Percentiles rank a stretch among this genome's conserved stretches.
Evolutionary conservation across 1,140 invertebrate genomes (phyloP).

Genomic region (Penaeus indicus): DNA sequence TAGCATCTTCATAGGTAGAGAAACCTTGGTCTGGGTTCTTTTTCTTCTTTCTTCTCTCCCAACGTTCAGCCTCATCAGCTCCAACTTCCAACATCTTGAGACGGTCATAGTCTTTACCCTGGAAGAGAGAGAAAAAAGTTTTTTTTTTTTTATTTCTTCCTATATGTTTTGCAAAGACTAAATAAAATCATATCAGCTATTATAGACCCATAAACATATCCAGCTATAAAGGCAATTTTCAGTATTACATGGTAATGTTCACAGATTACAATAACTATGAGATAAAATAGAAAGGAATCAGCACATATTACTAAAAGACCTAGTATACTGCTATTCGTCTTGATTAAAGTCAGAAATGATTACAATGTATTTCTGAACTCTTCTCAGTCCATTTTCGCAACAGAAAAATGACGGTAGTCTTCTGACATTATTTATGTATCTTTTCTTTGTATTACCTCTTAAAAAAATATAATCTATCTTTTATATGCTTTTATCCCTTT

Average conservation of each 20-base stretch:
- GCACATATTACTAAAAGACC: neutral
- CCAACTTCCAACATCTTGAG: constrained; percentile 89
- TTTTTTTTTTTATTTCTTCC: constrained; percentile 36
- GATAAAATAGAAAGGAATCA: constrained; percentile 10
- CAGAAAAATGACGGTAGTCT: too few species aligned
- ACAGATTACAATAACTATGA: constrained; percentile 1
- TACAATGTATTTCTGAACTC: too few species aligned
- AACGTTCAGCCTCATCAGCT: constrained; percentile 90
- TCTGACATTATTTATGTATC: too few species aligned
- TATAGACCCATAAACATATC: neutral
- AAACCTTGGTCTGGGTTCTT: constrained; percentile 95
- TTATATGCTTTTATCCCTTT: too few species aligned
- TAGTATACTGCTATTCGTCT: constrained; percentile 31
- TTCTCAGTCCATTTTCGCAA: too few species aligned
- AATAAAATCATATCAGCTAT: neutral
- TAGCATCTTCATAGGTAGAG: constrained; percentile 90
- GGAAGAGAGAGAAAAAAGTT: constrained; percentile 45
- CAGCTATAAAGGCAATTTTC: neutral
- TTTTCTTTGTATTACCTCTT: too few species aligned
- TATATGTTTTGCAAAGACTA: neutral
- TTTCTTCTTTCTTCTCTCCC: constrained; percentile 80
- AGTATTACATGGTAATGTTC: neutral
- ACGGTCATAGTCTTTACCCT: constrained; percentile 92
- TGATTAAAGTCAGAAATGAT: too few species aligned
- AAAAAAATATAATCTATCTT: too few species aligned